phyloP scores from a whole-genome alignment of 2,888 invertebrate genomes.

The Cephus nigrinus region DNA sequence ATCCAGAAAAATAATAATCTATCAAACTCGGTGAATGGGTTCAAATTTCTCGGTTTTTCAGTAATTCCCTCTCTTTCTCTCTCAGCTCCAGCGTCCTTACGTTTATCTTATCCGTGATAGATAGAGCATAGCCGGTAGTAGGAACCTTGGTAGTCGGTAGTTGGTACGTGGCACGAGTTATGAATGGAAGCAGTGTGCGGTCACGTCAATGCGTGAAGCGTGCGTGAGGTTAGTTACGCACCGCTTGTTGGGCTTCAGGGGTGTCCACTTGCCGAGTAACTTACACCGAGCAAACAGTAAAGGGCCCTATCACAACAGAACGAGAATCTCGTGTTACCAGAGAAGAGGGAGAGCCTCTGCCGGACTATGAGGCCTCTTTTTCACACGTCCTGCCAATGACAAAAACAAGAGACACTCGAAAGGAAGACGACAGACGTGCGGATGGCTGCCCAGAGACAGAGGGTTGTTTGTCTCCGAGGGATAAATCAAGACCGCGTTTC shows the following conservation, averaged over 20 bases:
- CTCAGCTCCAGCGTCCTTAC: neutral
- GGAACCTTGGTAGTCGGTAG: slow-evolving; percentile 4
- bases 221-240: slow-evolving; percentile 64
- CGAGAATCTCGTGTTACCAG: slow-evolving; percentile 36
- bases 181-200: slow-evolving; percentile 61
- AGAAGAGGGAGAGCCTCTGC: slow-evolving; percentile 6
- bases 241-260: slow-evolving; percentile 56
- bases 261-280: slow-evolving; percentile 36
- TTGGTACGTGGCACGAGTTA: slow-evolving; percentile 36
- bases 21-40: neutral
- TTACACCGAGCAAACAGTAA: slow-evolving; percentile 27
- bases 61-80: neutral
- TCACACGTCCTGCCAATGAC: slow-evolving; percentile 34
- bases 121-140: neutral
- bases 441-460: slow-evolving; percentile 30
- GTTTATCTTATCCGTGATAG: neutral
- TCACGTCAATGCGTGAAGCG: slow-evolving; percentile 57
- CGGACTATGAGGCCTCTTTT: slow-evolving; percentile 7
- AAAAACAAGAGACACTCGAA: slow-evolving; percentile 45
- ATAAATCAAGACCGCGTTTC: neutral
- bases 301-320: slow-evolving; percentile 37
- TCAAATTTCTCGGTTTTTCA: neutral
- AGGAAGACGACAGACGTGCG: slow-evolving; percentile 23
- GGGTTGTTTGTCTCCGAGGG: slow-evolving; percentile 21
- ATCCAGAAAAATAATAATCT: neutral